These are phyloP conservation scores for Nebria salina DNA, from an alignment of 2,888 invertebrate genomes.

Conservation along the genomic window DNA sequence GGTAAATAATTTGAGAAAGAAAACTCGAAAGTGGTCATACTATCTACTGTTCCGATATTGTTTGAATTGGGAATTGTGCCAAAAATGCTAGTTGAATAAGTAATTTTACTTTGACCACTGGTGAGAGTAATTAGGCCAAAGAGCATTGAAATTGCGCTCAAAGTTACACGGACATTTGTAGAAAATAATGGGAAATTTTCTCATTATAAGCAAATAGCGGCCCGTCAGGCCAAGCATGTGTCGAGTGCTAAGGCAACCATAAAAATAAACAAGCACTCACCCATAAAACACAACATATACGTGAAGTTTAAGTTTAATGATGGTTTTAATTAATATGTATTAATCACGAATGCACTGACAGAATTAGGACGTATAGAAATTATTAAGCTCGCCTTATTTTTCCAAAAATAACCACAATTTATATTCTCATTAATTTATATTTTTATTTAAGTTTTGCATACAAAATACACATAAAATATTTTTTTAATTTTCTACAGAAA, in stretches of 20 bases:
- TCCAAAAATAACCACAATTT: too few species aligned
- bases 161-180: slow-evolving; percentile 12
- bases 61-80: neutral
- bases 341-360: neutral
- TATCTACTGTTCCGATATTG: neutral
- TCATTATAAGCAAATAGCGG: neutral
- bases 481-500: neutral
- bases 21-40: too few species aligned
- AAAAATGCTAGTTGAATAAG: neutral
- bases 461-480: neutral
- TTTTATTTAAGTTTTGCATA: neutral
- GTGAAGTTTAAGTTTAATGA: neutral
- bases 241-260: neutral
- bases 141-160: neutral
- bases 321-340: neutral
- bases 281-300: neutral
- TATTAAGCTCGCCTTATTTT: too few species aligned
- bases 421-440: too few species aligned
- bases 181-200: slow-evolving; percentile 19
- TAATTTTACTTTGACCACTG: neutral
- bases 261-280: neutral
- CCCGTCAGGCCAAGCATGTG: neutral
- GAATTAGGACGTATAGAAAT: neutral
- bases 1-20: too few species aligned
- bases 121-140: neutral